phyloP scores from a whole-genome alignment of 2,888 invertebrate genomes.

The Hypena proboscidalis region DNA sequence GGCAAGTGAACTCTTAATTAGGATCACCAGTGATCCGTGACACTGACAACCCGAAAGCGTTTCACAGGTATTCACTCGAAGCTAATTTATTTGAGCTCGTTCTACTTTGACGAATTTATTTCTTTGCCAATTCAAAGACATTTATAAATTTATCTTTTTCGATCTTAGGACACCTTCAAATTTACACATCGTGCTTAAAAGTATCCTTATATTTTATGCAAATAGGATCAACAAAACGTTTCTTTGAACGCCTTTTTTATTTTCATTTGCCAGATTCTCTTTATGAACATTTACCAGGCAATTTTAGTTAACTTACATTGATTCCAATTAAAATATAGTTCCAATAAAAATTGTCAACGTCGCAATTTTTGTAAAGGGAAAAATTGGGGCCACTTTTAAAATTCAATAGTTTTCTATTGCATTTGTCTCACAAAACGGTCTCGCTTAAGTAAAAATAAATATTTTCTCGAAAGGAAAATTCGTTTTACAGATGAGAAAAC shows the following conservation, averaged over 20 bases:
- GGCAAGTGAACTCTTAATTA: slow-evolving; percentile 5
- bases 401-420: slow-evolving; percentile 10
- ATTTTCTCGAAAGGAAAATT: slow-evolving; percentile 37
- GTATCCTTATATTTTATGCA: slow-evolving; percentile 17
- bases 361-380: too few relatives aligned
- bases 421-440: slow-evolving; percentile 15
- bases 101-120: slow-evolving; percentile 37
- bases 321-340: slow-evolving; percentile 21
- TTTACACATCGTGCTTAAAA: slow-evolving; percentile 7
- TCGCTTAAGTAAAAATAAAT: slow-evolving; percentile 24
- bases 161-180: slow-evolving; percentile 10
- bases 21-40: slow-evolving; percentile 11
- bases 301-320: slow-evolving; percentile 38
- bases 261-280: slow-evolving; percentile 53
- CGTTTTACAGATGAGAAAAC: slow-evolving; percentile 49
- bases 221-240: slow-evolving; percentile 28
- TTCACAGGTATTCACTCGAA: slow-evolving; percentile 14
- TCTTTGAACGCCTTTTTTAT: slow-evolving; percentile 49
- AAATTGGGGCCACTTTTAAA: too few relatives aligned
- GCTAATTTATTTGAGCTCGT: slow-evolving; percentile 34
- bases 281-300: slow-evolving; percentile 41
- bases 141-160: slow-evolving; percentile 27
- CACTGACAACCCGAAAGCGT: slow-evolving; percentile 11
- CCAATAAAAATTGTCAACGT: too few relatives aligned
- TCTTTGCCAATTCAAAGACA: slow-evolving; percentile 23